These are phyloP conservation scores for Astyanax mexicanus DNA, from an alignment of 2,797 vertebrate genomes.

Conservation along the genomic window DNA sequence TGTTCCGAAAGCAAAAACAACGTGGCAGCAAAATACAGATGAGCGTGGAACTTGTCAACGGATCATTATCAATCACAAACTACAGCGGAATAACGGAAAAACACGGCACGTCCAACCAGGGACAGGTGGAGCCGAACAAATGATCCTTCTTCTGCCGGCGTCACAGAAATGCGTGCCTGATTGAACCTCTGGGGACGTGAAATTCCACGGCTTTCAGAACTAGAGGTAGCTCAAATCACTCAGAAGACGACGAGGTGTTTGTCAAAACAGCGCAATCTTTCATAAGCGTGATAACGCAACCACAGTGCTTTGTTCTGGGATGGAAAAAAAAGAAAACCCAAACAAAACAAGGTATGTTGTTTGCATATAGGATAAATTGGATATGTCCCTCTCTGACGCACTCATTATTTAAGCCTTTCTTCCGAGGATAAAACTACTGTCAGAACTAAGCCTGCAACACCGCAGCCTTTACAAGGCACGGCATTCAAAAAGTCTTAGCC, in stretches of 20 bases:
- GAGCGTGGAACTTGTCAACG: conserved; percentile 67
- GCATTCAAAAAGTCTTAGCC: conserved; percentile 18
- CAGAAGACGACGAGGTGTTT: neutral
- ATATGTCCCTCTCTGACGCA: conserved; percentile 3
- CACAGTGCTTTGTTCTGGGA: neutral
- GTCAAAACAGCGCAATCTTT: conserved; percentile 27
- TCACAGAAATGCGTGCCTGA: conserved; percentile 29
- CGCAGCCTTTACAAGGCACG: neutral
- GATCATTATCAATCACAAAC: conserved; percentile 71
- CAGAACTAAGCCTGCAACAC: conserved; percentile 18
- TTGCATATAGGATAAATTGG: conserved; percentile 8
- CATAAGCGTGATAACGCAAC: conserved; percentile 7
- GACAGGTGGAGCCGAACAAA: conserved; percentile 27
- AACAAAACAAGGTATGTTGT: neutral
- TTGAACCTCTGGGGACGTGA: conserved; percentile 31
- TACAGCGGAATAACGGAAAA: conserved; percentile 46
- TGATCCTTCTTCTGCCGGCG: conserved; percentile 6
- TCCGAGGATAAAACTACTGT: conserved; percentile 27
- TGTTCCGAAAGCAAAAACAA: conserved; percentile 70
- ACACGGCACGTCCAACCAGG: conserved; percentile 51
- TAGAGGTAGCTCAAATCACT: conserved; percentile 1
- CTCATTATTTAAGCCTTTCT: conserved; percentile 37
- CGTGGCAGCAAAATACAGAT: conserved; percentile 71
- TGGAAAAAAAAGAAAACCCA: neutral
- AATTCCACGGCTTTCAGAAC: neutral